phyloP scores from a whole-genome alignment of 1,140 invertebrate species.

The Samia ricini region DNA sequence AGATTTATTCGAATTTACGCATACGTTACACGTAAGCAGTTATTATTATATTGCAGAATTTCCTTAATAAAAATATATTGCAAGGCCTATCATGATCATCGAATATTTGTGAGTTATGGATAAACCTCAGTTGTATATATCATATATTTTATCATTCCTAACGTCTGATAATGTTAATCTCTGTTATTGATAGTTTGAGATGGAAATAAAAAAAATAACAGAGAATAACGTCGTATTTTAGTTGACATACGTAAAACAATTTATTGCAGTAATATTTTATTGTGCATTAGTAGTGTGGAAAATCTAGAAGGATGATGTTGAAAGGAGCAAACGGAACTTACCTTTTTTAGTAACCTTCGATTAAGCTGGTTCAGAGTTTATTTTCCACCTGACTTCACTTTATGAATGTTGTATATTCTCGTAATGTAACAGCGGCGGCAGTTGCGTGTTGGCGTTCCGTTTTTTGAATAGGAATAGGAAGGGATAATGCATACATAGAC shows the following conservation, averaged over 20 bases:
- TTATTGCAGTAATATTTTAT: neutral
- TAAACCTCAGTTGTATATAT: slow-evolving; percentile 10
- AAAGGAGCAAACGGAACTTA: too few relatives aligned
- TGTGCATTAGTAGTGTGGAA: too few relatives aligned
- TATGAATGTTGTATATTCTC: too few relatives aligned
- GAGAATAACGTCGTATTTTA: neutral
- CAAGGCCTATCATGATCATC: slow-evolving; percentile 6
- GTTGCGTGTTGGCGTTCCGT: too few relatives aligned
- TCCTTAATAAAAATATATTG: slow-evolving; percentile 3
- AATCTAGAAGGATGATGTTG: too few relatives aligned
- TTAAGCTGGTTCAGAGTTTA: too few relatives aligned
- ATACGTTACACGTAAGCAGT: neutral
- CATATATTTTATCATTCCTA: slow-evolving; percentile 2
- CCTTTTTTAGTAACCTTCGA: too few relatives aligned
- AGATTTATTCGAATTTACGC: neutral
- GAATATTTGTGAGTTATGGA: neutral
- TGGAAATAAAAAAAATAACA: slow-evolving; percentile 6
- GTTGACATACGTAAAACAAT: neutral
- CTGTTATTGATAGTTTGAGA: slow-evolving; percentile 10
- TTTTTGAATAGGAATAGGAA: too few relatives aligned
- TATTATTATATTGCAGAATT: neutral
- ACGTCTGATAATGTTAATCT: slow-evolving; percentile 12
- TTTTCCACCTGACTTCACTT: too few relatives aligned
- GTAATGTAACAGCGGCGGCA: too few relatives aligned
- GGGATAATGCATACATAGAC: too few relatives aligned